These are phyloP conservation scores for Gobio occitaniae DNA, from an alignment of 2,797 vertebrate species.

Conservation along the genomic window DNA sequence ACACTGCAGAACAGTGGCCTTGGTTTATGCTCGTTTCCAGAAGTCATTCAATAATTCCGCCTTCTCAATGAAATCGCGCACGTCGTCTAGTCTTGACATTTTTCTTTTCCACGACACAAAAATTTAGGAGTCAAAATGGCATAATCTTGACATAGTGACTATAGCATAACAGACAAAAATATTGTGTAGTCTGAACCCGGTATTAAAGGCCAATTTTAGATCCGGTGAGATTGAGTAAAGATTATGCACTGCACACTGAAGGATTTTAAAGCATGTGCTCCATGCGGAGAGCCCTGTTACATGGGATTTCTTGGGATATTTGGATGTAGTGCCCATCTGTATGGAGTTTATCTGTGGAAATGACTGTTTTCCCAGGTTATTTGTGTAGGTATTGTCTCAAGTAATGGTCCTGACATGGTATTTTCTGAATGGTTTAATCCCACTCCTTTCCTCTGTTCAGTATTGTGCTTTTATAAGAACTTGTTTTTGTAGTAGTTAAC, in stretches of 20 bases:
- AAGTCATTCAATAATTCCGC: no score
- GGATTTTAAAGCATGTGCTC: not conserved
- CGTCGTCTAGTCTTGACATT: not conserved
- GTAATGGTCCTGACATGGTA: conserved; percentile 1
- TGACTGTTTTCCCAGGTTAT: not conserved
- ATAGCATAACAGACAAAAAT: not conserved
- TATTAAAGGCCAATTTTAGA: not conserved
- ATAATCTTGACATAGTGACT: not conserved
- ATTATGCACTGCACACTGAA: not conserved
- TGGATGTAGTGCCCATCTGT: not conserved
- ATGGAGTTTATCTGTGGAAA: not conserved
- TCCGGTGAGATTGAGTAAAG: not conserved
- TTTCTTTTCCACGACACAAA: not conserved
- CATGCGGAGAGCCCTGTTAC: not conserved
- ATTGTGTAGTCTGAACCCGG: not conserved
- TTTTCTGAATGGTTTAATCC: conserved; percentile 3
- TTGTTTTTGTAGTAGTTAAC: not conserved
- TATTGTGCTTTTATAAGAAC: conserved; percentile 30
- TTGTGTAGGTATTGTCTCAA: conserved; percentile 9
- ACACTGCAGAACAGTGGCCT: no score
- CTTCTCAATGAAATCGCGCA: not conserved
- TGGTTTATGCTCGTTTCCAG: no score
- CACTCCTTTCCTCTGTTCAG: not conserved
- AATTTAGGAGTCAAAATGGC: not conserved
- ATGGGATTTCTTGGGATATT: not conserved